Evolutionary conservation across 2,797 vertebrate species (phyloP).

Genomic region (Eutrigla gurnardus): DNA sequence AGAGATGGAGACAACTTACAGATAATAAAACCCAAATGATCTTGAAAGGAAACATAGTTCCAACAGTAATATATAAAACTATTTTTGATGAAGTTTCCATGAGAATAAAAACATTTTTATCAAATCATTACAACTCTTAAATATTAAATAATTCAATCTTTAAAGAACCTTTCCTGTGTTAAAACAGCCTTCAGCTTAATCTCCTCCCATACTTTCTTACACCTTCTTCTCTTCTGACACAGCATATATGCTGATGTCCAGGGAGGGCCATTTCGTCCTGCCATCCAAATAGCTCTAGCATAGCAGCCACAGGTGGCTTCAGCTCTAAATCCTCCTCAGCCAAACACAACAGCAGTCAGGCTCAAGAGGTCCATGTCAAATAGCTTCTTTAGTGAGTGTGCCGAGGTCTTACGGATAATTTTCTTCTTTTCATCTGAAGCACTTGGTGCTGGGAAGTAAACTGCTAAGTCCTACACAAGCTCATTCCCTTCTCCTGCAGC

Average conservation of each 20-base stretch:
- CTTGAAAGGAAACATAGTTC: background rate
- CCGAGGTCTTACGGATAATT: slow-evolving; percentile 60
- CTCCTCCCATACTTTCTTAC: background rate
- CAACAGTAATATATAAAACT: background rate
- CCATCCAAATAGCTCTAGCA: slow-evolving; percentile 50
- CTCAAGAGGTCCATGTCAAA: slow-evolving; percentile 61
- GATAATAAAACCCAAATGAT: background rate
- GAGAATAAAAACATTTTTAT: background rate
- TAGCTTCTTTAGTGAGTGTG: slow-evolving; percentile 67
- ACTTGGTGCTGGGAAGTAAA: slow-evolving; percentile 50
- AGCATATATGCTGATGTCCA: slow-evolving; percentile 4
- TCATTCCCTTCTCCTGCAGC: slow-evolving; percentile 61
- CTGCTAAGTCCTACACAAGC: slow-evolving; percentile 59
- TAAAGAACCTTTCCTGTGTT: background rate
- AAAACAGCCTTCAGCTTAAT: background rate
- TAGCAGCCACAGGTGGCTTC: slow-evolving; percentile 83
- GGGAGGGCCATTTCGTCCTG: slow-evolving; percentile 25
- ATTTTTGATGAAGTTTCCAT: background rate
- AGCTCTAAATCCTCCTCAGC: slow-evolving; percentile 51
- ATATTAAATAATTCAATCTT: too few species aligned
- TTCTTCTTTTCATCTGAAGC: slow-evolving; percentile 62
- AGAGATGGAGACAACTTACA: background rate
- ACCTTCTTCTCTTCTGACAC: slow-evolving; percentile 9
- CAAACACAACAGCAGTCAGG: slow-evolving; percentile 75
- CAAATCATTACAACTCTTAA: background rate